Evolutionary conservation across 2,888 invertebrate species (phyloP).

Genomic region (Conistra vaccinii): DNA sequence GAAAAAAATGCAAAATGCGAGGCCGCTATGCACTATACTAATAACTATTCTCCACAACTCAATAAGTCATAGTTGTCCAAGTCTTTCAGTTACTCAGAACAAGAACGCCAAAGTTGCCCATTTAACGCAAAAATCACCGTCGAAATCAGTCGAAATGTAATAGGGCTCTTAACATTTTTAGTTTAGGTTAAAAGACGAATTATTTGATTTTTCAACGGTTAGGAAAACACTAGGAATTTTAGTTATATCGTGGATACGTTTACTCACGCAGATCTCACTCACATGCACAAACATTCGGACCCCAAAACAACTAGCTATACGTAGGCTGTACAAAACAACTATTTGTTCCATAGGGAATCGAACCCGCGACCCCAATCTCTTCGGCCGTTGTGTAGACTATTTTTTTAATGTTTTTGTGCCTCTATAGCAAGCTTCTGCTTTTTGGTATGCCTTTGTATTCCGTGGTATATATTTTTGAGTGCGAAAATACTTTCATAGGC

Average conservation of each 20-base stretch:
- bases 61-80: no score
- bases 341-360: constrained; percentile 2
- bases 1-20: no score
- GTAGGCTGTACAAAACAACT: constrained; percentile 2
- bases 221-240: neutral
- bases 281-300: neutral
- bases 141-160: no score
- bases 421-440: neutral
- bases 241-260: neutral
- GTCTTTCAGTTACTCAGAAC: no score
- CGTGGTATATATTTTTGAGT: neutral
- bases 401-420: neutral
- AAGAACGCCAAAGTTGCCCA: no score
- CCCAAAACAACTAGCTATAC: neutral
- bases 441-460: neutral
- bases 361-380: constrained; percentile 11
- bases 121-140: no score
- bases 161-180: no score
- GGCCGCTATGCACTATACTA: no score
- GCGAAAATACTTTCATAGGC: neutral
- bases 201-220: neutral
- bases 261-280: constrained; percentile 2
- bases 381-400: neutral
- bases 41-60: no score
- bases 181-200: no score